phyloP scores from a whole-genome alignment of 2,113 vertebrate species.

The Antigone vipio region DNA sequence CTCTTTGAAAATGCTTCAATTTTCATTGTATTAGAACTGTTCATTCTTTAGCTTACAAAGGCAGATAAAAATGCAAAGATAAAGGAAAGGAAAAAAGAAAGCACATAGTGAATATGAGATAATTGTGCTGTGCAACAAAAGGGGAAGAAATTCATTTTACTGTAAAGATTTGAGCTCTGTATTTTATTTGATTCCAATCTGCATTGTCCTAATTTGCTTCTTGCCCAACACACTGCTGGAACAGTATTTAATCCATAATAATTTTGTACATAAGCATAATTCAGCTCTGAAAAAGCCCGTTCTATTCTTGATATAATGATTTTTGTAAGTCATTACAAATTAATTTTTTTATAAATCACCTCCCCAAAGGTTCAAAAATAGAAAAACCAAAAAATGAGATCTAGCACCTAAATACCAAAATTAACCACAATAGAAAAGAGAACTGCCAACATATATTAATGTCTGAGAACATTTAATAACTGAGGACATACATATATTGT shows the following conservation, averaged over 20 bases:
- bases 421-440: background rate
- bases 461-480: background rate
- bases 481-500: background rate
- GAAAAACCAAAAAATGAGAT: background rate
- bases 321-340: background rate
- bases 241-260: background rate
- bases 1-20: background rate
- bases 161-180: background rate
- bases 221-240: background rate
- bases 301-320: background rate
- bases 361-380: background rate
- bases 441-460: background rate
- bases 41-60: background rate
- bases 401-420: background rate
- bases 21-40: slow-evolving; percentile 6
- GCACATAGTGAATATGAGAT: background rate
- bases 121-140: background rate
- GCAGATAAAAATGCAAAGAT: background rate
- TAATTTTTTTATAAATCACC: background rate
- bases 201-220: background rate
- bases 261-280: background rate
- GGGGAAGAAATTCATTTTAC: background rate
- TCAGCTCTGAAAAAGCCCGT: background rate
- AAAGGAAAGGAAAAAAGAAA: background rate
- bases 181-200: background rate